Evolutionary conservation across 2,888 invertebrate species (phyloP).

Genomic region (Colostygia pectinataria): DNA sequence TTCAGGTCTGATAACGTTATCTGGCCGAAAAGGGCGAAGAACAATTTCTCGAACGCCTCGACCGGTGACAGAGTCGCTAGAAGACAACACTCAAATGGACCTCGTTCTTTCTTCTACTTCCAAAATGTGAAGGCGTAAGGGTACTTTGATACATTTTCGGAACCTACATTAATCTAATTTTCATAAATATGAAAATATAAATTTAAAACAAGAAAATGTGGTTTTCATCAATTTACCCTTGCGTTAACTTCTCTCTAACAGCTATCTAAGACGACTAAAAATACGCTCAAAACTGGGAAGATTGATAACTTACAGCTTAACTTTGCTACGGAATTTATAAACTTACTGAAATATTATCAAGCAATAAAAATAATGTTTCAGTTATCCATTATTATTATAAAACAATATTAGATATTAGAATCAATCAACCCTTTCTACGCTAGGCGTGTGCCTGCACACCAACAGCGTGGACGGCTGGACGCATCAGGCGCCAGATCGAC

Average conservation of each 20-base stretch:
- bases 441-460: constrained; percentile 60
- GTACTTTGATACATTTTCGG: constrained; percentile 45
- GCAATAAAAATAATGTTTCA: constrained; percentile 25
- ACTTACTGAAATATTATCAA: constrained; percentile 1
- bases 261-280: constrained; percentile 51
- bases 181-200: too few relatives aligned
- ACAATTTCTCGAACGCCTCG: constrained; percentile 98
- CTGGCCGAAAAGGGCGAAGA: constrained; percentile 98
- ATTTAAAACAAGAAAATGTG: too few relatives aligned
- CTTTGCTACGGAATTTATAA: neutral
- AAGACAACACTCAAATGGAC: constrained; percentile 79
- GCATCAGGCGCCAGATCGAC: constrained; percentile 69
- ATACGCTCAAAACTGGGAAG: constrained; percentile 57
- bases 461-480: constrained; percentile 75
- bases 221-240: constrained; percentile 54
- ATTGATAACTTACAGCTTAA: constrained; percentile 55
- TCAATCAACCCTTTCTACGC: constrained; percentile 72
- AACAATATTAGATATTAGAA: constrained; percentile 34
- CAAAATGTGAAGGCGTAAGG: constrained; percentile 36
- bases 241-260: constrained; percentile 48
- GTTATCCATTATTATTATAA: neutral
- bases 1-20: constrained; percentile 93
- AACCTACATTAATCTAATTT: too few relatives aligned
- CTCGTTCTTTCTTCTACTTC: constrained; percentile 49
- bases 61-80: constrained; percentile 93